Percentiles rank a stretch among this genome's conserved stretches.
phyloP scores from a whole-genome alignment of 2,888 invertebrate species.

The Aporophyla lueneburgensis region DNA sequence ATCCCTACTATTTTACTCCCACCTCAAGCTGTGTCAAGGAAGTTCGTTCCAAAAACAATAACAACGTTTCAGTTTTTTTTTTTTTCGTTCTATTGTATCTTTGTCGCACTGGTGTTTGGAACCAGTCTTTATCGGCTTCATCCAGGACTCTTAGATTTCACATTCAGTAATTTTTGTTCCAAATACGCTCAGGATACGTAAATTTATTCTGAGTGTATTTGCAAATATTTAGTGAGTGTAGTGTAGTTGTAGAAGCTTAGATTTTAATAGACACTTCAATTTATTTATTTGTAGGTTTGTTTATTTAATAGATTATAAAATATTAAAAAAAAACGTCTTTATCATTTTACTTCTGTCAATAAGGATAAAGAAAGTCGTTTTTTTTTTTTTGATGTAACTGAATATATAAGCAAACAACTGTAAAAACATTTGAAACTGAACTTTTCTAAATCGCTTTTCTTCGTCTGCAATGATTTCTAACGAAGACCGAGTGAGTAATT shows the following conservation, averaged over 20 bases:
- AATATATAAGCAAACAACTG: neutral
- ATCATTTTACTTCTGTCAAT: neutral
- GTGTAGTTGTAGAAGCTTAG: no score
- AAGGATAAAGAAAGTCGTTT: neutral
- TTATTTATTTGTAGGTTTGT: neutral
- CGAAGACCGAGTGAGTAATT: neutral
- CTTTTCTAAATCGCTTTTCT: neutral
- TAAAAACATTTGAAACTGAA: neutral
- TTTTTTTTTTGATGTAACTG: neutral
- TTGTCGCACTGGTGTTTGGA: neutral
- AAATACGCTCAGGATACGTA: neutral
- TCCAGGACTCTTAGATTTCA: conserved; percentile 3
- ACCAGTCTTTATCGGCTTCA: neutral
- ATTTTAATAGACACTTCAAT: neutral
- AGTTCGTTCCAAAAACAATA: neutral
- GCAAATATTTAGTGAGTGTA: no score
- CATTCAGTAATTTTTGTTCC: conserved; percentile 1
- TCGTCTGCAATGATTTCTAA: neutral
- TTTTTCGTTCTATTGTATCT: conserved; percentile 1
- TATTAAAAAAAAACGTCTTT: neutral
- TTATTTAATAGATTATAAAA: neutral
- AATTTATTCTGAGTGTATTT: neutral
- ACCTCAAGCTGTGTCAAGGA: no score
- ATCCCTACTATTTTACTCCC: no score
- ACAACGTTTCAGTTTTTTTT: neutral